Evolutionary conservation across 2,888 invertebrate genomes (phyloP).

Genomic region (Eurytoma californica): DNA sequence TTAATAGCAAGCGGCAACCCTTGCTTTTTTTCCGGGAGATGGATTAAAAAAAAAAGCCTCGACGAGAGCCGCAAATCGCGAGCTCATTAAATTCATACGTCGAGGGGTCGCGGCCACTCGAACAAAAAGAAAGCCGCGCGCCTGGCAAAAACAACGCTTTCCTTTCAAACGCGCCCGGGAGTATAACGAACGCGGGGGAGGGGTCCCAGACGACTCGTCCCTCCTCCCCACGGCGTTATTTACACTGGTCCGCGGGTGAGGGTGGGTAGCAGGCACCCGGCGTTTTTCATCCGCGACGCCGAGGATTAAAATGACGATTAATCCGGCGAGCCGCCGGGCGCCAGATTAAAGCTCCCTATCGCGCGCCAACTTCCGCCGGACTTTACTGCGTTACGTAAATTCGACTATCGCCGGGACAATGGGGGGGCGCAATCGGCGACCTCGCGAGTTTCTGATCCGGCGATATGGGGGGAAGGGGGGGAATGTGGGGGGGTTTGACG

Average conservation of each 20-base stretch:
- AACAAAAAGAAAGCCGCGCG: constrained; percentile 21
- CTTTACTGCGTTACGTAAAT: too few relatives aligned
- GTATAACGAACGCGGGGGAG: constrained; percentile 8
- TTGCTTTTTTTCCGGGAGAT: too few relatives aligned
- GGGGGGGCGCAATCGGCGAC: too few relatives aligned
- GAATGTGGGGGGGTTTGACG: too few relatives aligned
- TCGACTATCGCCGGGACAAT: too few relatives aligned
- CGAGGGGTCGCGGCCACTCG: background rate
- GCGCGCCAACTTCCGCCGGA: background rate
- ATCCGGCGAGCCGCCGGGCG: constrained; percentile 13
- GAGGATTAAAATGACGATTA: constrained; percentile 49
- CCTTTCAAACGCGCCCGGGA: constrained; percentile 33
- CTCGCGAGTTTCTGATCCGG: too few relatives aligned
- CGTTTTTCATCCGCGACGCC: constrained; percentile 31
- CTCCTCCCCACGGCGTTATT: constrained; percentile 8
- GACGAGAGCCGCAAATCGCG: background rate
- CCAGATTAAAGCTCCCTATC: constrained; percentile 30
- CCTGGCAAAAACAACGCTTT: constrained; percentile 38
- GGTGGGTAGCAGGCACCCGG: constrained; percentile 23
- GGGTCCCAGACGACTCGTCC: background rate
- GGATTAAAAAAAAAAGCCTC: background rate
- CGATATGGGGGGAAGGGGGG: too few relatives aligned
- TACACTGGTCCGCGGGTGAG: background rate
- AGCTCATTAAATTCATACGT: constrained; percentile 35
- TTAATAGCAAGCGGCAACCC: background rate